phyloP scores from a whole-genome alignment of 2,797 vertebrate species.

The Threskiornis aethiopicus region DNA sequence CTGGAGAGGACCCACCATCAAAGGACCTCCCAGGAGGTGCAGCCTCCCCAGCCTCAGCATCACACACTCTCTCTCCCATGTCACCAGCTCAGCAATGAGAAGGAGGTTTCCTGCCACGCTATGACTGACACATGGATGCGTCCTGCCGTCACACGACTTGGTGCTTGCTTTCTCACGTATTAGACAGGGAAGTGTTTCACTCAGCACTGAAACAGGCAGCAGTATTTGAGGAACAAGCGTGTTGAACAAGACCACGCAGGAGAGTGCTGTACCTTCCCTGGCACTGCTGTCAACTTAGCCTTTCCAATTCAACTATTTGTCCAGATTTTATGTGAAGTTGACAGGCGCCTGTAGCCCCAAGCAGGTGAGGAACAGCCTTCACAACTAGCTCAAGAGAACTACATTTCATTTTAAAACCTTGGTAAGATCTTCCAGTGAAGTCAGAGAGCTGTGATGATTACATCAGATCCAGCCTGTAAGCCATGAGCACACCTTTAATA shows the following conservation, averaged over 20 bases:
- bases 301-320: not conserved
- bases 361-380: not conserved
- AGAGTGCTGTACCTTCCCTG: not conserved
- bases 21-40: not conserved
- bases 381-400: not conserved
- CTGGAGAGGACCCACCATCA: not conserved
- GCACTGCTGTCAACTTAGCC: not conserved
- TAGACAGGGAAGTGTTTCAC: not conserved
- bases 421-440: not conserved
- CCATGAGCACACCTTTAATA: not conserved
- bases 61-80: not conserved
- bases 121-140: not conserved
- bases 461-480: not conserved
- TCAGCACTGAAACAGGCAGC: not conserved
- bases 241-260: not conserved
- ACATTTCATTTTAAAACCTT: not conserved
- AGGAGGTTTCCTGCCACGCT: not conserved
- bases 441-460: not conserved
- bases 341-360: not conserved
- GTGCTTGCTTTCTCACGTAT: not conserved
- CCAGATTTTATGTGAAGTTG: not conserved
- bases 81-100: not conserved
- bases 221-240: not conserved
- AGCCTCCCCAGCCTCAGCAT: not conserved
- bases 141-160: fast-evolving